Percentiles rank a stretch among this genome's conserved stretches.
Evolutionary conservation across 2,113 vertebrate genomes (phyloP).

Genomic region (Euleptes europaea): DNA sequence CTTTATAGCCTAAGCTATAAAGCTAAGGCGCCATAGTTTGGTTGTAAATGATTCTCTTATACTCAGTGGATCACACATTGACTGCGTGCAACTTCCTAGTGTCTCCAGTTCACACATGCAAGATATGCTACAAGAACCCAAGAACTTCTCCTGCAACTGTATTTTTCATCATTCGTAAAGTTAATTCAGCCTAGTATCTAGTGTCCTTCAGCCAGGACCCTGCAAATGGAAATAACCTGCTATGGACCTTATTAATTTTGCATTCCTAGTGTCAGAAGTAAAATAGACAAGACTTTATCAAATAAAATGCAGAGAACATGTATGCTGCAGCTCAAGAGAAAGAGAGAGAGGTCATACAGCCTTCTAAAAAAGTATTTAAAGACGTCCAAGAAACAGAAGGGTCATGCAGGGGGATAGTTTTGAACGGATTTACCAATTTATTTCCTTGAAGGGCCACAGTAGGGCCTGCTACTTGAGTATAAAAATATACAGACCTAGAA

Average conservation of each 20-base stretch:
- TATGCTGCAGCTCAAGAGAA: not conserved
- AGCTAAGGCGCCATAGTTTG: not conserved
- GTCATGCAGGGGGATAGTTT: no score
- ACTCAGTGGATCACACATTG: not conserved
- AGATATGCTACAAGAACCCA: not conserved
- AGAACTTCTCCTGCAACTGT: not conserved
- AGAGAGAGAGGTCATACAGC: not conserved
- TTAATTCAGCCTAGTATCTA: no score
- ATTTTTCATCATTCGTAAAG: not conserved
- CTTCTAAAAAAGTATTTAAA: not conserved
- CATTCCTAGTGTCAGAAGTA: not conserved
- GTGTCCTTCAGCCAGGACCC: not conserved
- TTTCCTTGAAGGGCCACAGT: no score
- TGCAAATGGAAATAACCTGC: not conserved
- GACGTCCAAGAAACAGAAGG: not conserved
- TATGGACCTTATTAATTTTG: not conserved
- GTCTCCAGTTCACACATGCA: not conserved
- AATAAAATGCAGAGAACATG: no score
- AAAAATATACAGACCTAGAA: no score
- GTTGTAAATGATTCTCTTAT: constrained; percentile 12
- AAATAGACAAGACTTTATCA: not conserved
- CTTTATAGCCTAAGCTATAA: constrained; percentile 16
- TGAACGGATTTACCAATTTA: no score
- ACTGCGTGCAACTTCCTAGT: not conserved
- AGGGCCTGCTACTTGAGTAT: no score